Conservation (phyloP, 2,888 invertebrate species). For the Chromoteleia sp. region DNA sequence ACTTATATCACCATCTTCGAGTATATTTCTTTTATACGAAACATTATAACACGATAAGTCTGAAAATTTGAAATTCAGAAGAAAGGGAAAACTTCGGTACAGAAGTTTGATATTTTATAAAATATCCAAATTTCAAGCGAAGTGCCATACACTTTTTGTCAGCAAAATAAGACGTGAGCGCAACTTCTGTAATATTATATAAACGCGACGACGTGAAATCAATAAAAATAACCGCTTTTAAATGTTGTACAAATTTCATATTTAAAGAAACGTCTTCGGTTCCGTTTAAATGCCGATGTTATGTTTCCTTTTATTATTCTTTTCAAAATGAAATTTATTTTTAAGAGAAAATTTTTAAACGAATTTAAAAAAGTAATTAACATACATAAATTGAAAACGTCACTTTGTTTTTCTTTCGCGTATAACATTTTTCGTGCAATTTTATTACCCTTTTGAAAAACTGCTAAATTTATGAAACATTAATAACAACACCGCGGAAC, state of each 20-base stretch:
- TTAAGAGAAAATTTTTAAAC: background rate
- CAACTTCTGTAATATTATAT: background rate
- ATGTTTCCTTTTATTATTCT: background rate
- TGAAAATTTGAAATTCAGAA: background rate
- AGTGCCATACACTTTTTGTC: background rate
- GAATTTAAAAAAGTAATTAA: too few relatives aligned
- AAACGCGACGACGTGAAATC: background rate
- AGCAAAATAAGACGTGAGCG: background rate
- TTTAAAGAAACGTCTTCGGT: background rate
- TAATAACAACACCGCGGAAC: background rate
- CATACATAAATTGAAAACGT: too few relatives aligned
- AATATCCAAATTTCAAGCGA: constrained; percentile 1
- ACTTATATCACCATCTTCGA: background rate
- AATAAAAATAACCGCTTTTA: constrained; percentile 1
- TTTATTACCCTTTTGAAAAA: background rate
- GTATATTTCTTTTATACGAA: constrained; percentile 8
- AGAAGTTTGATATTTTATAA: constrained; percentile 10
- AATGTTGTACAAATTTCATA: background rate
- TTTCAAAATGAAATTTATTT: background rate
- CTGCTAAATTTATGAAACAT: background rate
- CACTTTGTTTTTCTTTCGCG: too few relatives aligned
- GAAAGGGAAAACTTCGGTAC: background rate
- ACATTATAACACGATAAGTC: constrained; percentile 14
- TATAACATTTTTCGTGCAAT: background rate
- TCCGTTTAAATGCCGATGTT: background rate